Evolutionary conservation across 2,888 invertebrate species (phyloP), one percentile per base, ranked within the genome.

Genomic region (Rhynchonema sp.): DNA sequence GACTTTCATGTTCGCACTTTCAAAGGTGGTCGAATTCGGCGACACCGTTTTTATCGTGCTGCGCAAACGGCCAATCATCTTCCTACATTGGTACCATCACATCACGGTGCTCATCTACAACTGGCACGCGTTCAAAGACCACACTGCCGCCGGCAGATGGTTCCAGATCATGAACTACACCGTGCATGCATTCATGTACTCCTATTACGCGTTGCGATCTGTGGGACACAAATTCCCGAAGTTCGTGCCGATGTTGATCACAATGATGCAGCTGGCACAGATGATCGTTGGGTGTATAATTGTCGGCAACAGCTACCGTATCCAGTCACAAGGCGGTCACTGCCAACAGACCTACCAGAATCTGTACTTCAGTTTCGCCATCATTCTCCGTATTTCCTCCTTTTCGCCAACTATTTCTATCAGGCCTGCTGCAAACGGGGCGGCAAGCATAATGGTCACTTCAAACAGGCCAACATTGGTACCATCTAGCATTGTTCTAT

Each of bases 1-100:
- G 96, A 87, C 92, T 65, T 88, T 85, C 83, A 83, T 91, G 81
- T 98, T 98, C 78, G 90, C 91, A 53, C 79, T 94, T 62, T 90
- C n/a, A n/a, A n/a, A n/a, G n/a, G n/a, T n/a, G n/a, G n/a, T n/a
- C n/a, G n/a, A n/a, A n/a, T n/a, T n/a, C 90, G 64, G 20, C n/a
- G n/a, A n/a, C n/a, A n/a, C n/a, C n/a, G n/a, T n/a, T n/a, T n/a
- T n/a, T n/a, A n/a, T n/a, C n/a, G n/a, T n/a, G n/a, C n/a, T n/a
- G n/a, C n/a, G n/a, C n/a, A n/a, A n/a, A n/a, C n/a, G n/a, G n/a
- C n/a, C n/a, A n/a, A n/a, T n/a, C n/a, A n/a, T n/a, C n/a, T n/a
- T n/a, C n/a, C n/a, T n/a, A n/a, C n/a, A n/a, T n/a, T n/a, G n/a
- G n/a, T n/a, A n/a, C n/a, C n/a, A n/a, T n/a, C n/a, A n/a, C n/a